Evolutionary conservation across 2,797 vertebrate genomes (phyloP), one percentile per base, ranked within the genome.

Genomic region (Eulemur albifrons): DNA sequence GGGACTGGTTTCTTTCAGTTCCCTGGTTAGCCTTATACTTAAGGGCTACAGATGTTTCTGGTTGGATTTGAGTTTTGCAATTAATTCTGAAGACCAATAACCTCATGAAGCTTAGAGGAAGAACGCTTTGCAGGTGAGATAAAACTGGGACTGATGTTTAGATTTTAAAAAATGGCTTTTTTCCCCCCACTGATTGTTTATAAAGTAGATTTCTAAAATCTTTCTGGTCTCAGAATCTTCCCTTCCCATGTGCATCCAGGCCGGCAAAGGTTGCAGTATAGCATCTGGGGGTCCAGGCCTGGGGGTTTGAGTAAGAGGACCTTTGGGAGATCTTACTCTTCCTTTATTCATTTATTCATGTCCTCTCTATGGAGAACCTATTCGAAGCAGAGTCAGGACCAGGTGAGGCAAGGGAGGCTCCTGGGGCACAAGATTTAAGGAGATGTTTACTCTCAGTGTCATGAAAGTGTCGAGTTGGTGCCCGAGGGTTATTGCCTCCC

Each of bases 1-100:
- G 87, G 65, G 82, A 94, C 61, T 67, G 59, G 27, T 72, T 82
- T 79, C 38, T 88, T 86, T 90, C 52, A n/a, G 77, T 67, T 94
- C 43, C 80, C 67, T 89, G 69, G 76, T 77, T 95, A 81, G 20
- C 17, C 48, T 83, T 93, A 95, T 93, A 92, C 63, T 96, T 57
- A 80, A 76, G 27, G 80, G 67, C 40, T 83, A 32, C 73, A 92
- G 88, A 81, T 96, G 52, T 72, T 96, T 95, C 84, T 93, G 48
- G 75, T 52, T 86, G 61, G 75, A 85, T 79, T 93, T 92, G 86
- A 94, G 54, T 84, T 96, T 94, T 89, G 65, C 54, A 93, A 89
- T 95, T 95, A 96, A 80, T 95, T 97, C 83, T 63, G 52, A 96
- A 94, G 82, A 89, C 70, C 48, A 30, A 0, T 76, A 82, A 83